Evolutionary conservation across 2,888 invertebrate genomes (phyloP).

Genomic region (Troglohyphantes excavatus): DNA sequence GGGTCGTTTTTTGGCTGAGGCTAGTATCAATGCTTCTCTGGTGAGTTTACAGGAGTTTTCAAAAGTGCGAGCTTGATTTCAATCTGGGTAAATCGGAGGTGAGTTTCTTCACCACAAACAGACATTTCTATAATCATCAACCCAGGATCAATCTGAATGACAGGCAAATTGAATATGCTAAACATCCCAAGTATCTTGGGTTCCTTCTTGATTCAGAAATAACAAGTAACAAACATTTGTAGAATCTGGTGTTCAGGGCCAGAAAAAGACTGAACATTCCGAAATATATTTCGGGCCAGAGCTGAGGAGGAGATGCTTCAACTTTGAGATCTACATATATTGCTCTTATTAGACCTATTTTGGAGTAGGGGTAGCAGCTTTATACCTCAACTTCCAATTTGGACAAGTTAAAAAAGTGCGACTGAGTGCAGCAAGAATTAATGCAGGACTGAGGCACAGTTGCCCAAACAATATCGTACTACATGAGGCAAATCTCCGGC

Average conservation of each 20-base stretch:
- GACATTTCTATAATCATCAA: neutral
- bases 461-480: slow-evolving; percentile 1
- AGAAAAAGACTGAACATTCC: slow-evolving; percentile 14
- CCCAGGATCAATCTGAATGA: neutral
- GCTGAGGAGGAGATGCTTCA: slow-evolving; percentile 26
- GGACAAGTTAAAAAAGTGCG: neutral
- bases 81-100: neutral
- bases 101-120: slow-evolving; percentile 15
- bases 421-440: neutral
- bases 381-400: neutral
- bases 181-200: neutral
- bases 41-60: too few relatives aligned
- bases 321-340: slow-evolving; percentile 38
- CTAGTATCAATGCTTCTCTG: too few relatives aligned
- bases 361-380: neutral
- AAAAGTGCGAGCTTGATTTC: slow-evolving; percentile 9
- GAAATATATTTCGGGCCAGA: slow-evolving; percentile 23
- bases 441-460: slow-evolving; percentile 13
- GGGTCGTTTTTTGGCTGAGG: too few relatives aligned
- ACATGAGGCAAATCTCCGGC: slow-evolving; percentile 13
- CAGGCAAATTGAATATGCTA: neutral
- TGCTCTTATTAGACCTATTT: slow-evolving; percentile 16
- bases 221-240: neutral
- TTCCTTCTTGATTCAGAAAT: neutral
- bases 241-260: neutral